Evolutionary conservation across 2,113 vertebrate genomes (phyloP), one percentile per base, ranked within the genome.

Genomic region (Oryzias javanicus): DNA sequence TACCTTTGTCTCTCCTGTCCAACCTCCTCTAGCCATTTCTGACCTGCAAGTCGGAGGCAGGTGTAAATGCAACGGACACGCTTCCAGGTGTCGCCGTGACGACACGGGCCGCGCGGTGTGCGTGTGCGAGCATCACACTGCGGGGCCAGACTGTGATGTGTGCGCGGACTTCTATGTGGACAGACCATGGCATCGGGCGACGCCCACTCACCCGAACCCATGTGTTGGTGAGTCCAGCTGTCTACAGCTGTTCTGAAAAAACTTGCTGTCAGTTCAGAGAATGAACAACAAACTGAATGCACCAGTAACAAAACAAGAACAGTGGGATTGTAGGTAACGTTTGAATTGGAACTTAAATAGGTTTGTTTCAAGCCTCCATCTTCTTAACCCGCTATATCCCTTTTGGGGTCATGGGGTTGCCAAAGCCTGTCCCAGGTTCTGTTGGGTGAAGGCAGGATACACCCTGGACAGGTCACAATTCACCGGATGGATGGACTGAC

Each of bases 11-110:
- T 49, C 71, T 2, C 53, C 74, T 1, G 40, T 19, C 56, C 63
- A n/a, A 10, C 49, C 72, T 17, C 25, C 70, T 35, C 70, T 92
- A 40, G 84, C 89, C 15, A 84, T 93, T 22, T 91, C 93, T 0
- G 93, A 94, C 84, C 82, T 94, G 56, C 93, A 94, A 74, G 93
- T 94, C 0, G 93, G 93, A 0, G 93, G 93, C 67, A 83, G 93
- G 63, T 94, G 93, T 55, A 93, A 93, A 78, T 94, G 93, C 57
- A 94, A 94, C 4, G 93, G 93, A 45, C 93, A 94, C 1, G 93
- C 93, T 4, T 93, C 93, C 2, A 89, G 62, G 56, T 94, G 93
- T 82, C 86, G 86, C 6, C 87, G 91, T 2, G 85, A 90, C 16
- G 71, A 88, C 67, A 24, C 74, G 0, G 92, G 91, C 13, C 86